A percentile compares a stretch with the other conserved stretches of the same genome.
phyloP scores from a whole-genome alignment of 2,888 invertebrate species.

The Leucophenga maculata region DNA sequence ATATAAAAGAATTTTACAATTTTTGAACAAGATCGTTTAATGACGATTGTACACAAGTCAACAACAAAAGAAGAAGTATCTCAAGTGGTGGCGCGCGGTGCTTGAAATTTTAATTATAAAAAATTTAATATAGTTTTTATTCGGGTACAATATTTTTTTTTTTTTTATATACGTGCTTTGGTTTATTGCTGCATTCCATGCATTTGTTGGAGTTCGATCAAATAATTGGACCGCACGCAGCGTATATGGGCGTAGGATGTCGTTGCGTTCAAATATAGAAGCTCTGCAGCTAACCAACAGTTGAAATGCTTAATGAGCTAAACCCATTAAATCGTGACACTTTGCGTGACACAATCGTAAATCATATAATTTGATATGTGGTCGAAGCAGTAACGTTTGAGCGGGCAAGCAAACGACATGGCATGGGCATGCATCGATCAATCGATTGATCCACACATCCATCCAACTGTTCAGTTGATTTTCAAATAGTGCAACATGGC shows the following conservation, averaged over 20 bases:
- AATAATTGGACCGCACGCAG: conserved; percentile 65
- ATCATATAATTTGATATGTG: conserved; percentile 46
- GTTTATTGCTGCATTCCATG: not conserved
- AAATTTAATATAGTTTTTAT: conserved; percentile 37
- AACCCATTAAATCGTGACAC: conserved; percentile 65
- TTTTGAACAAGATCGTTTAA: not conserved
- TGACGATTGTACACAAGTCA: conserved; percentile 1
- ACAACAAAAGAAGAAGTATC: conserved; percentile 23
- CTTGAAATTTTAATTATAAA: conserved; percentile 59
- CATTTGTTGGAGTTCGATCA: conserved; percentile 39
- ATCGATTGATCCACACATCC: conserved; percentile 32
- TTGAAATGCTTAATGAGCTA: conserved; percentile 44
- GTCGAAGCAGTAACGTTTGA: conserved; percentile 10
- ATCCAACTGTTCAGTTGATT: not conserved
- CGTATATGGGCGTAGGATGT: conserved; percentile 12
- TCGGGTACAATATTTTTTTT: not conserved
- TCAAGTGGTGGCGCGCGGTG: conserved; percentile 39
- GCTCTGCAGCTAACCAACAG: conserved; percentile 6
- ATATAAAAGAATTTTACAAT: conserved; percentile 20
- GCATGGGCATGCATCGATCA: conserved; percentile 48
- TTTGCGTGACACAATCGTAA: conserved; percentile 64
- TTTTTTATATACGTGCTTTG: not conserved
- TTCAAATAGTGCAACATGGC: conserved; percentile 31
- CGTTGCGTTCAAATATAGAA: not conserved
- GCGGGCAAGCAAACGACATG: not conserved